These are phyloP conservation scores for Cyprinella venusta DNA, from an alignment of 2,797 vertebrate species.

Conservation along the genomic window DNA sequence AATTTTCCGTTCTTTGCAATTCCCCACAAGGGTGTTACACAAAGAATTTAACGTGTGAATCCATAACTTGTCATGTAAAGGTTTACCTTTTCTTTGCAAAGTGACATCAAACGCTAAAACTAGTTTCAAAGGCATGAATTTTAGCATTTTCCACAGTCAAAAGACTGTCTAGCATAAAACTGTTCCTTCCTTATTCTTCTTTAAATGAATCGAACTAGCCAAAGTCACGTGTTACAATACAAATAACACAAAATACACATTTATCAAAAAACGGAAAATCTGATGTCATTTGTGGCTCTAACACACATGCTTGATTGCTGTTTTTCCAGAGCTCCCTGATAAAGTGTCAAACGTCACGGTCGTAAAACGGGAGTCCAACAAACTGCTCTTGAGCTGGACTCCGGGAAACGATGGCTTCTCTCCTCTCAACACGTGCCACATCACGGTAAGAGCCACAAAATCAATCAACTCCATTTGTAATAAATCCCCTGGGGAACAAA, in stretches of 20 bases:
- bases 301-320: neutral
- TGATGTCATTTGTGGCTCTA: neutral
- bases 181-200: no score
- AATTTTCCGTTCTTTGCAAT: no score
- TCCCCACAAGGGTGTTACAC: neutral
- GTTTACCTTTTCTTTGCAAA: neutral
- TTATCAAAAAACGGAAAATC: no score
- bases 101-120: no score
- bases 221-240: no score
- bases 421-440: slow-evolving; percentile 77
- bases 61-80: no score
- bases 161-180: no score
- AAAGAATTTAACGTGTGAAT: neutral
- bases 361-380: slow-evolving; percentile 75
- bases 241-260: no score
- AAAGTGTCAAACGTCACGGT: slow-evolving; percentile 72
- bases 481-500: neutral
- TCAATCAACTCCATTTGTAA: neutral
- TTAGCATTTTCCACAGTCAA: no score
- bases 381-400: slow-evolving; percentile 83
- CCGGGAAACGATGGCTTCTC: slow-evolving; percentile 89
- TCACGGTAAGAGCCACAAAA: slow-evolving; percentile 78
- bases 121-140: no score
- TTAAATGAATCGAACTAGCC: no score
- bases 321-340: slow-evolving; percentile 68